phyloP scores from a whole-genome alignment of 1,140 invertebrate genomes.

The Leptinotarsa undecemlineata region DNA sequence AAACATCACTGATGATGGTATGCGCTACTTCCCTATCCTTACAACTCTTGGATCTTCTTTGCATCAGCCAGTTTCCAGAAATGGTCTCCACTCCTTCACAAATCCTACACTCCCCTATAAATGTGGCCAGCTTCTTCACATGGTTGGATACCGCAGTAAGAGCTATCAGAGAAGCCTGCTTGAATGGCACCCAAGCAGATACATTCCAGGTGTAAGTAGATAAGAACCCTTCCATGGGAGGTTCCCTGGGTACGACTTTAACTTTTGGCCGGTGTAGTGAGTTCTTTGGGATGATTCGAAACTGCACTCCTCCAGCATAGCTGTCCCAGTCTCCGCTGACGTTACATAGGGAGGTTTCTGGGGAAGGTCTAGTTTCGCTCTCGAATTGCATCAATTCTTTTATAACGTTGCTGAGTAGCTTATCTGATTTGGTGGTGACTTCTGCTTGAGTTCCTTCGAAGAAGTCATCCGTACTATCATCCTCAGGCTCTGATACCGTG shows the following conservation, averaged over 20 bases:
- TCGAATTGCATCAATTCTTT: constrained; percentile 39
- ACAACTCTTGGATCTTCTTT: constrained; percentile 43
- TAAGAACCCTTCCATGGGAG: constrained; percentile 45
- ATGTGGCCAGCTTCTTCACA: constrained; percentile 38
- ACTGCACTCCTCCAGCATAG: constrained; percentile 43
- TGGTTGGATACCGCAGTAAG: constrained; percentile 39
- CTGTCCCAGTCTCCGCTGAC: constrained; percentile 47
- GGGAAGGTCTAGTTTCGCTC: constrained; percentile 20
- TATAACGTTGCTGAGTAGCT: constrained; percentile 37
- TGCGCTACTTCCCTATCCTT: constrained; percentile 45
- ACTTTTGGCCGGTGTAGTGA: constrained; percentile 7
- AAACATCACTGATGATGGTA: constrained; percentile 46
- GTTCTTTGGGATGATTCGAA: constrained; percentile 36
- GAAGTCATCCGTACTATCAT: not conserved
- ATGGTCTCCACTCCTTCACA: constrained; percentile 46
- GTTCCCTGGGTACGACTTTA: constrained; percentile 27
- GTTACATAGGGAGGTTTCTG: constrained; percentile 39
- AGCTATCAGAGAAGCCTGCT: constrained; percentile 41
- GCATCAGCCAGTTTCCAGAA: constrained; percentile 46
- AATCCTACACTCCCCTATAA: constrained; percentile 47
- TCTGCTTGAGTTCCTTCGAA: constrained; percentile 20
- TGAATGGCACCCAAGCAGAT: constrained; percentile 37
- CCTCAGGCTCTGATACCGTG: not conserved
- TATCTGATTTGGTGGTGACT: constrained; percentile 20
- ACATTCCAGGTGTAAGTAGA: constrained; percentile 39